Evolutionary conservation across 1,140 invertebrate species (phyloP).

Genomic region (Aphelinus certus): DNA sequence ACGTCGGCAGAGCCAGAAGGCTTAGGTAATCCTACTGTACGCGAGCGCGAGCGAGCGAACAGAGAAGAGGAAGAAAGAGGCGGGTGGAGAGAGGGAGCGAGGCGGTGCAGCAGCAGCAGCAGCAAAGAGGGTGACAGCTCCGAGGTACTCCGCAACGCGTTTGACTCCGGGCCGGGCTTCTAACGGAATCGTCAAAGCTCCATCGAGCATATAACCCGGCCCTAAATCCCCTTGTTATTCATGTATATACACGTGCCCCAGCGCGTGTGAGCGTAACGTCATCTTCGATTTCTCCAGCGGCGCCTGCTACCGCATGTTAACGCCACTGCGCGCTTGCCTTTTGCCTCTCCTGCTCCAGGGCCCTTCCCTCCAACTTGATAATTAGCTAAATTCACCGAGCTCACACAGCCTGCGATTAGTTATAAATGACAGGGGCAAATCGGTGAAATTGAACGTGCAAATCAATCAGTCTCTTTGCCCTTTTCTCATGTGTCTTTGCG

Average conservation of each 20-base stretch:
- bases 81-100: not conserved
- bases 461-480: too few relatives aligned
- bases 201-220: constrained; percentile 55
- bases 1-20: constrained; percentile 54
- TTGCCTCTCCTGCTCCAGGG: too few relatives aligned
- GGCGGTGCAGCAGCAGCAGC: constrained; percentile 10
- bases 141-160: constrained; percentile 41
- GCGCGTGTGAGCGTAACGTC: constrained; percentile 23
- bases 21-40: constrained; percentile 60
- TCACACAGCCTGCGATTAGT: too few relatives aligned
- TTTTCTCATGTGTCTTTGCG: too few relatives aligned
- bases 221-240: constrained; percentile 56
- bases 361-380: too few relatives aligned
- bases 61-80: constrained; percentile 32
- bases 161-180: constrained; percentile 48
- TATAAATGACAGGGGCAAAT: too few relatives aligned
- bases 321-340: not conserved
- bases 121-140: constrained; percentile 47
- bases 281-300: constrained; percentile 6
- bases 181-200: constrained; percentile 64
- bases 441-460: too few relatives aligned
- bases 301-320: not conserved
- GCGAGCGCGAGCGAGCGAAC: constrained; percentile 43
- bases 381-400: too few relatives aligned
- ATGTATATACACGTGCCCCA: not conserved